Evolutionary conservation across 53 echinoderm and acorn worm species (phyloP), one percentile per base, ranked within the genome.

Genomic region (Mesocentrotus franciscanus): DNA sequence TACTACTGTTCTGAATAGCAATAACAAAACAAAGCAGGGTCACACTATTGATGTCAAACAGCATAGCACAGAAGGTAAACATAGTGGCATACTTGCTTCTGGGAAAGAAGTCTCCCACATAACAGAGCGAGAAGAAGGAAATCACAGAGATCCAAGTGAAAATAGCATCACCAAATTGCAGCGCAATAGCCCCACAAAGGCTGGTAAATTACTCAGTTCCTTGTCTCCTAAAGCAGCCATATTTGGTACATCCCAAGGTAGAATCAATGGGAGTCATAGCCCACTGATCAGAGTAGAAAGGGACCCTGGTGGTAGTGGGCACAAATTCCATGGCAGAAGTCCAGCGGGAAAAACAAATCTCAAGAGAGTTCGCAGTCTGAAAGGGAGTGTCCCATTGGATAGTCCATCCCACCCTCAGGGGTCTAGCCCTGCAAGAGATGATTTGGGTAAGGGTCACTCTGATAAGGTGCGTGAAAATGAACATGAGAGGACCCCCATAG

Each of bases 301-400:
- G 89, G 89, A 18, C 27, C 57, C 14, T 26, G 58, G 57, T 85
- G 58, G 58, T 56, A 14, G 24, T 12, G 26, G 57, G 85, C 26
- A 57, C n/a, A 57, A 57, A 10, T 56, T 26, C n/a, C 27, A 58
- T 56, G 66, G 13, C 20, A 20, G 61, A 18, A 90, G 61, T 35
- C 91, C 91, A 2, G 16, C 79, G n/a, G 81, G 78, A 1, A 66
- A 85, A 68, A 36, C 68, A 1, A 85, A 56, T 27, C 61, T 94
- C 34, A 94, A 85, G 68, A 61, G 94, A 66, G 94, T 94, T 1
- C 94, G 94, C 13, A 94, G 94, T 49, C 60, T 94, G 70, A 94
- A 94, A 64, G 94, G 85, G 9, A 94, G 94, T 85, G 94, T 93
- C 61, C 61, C 93, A 24, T 55, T 75, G 17, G 56, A 64, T 10